Evolutionary conservation across 2,888 invertebrate genomes (phyloP).

Genomic region (Morpho helenor): DNA sequence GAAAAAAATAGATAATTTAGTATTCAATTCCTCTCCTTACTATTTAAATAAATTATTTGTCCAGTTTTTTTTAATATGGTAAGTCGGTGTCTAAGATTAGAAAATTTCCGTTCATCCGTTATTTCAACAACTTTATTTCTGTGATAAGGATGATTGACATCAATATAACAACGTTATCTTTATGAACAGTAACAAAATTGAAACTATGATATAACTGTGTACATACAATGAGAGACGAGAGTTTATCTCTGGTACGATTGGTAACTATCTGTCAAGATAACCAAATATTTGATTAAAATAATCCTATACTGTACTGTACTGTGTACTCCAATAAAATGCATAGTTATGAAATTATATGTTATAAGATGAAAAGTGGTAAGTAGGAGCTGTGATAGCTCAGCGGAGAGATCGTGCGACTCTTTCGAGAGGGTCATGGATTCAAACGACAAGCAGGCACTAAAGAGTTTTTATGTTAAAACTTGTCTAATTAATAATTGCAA

Average conservation of each 20-base stretch:
- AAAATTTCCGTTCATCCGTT: constrained; percentile 6
- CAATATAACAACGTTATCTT: constrained; percentile 17
- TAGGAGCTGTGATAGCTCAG: too few species aligned
- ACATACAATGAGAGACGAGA: not conserved
- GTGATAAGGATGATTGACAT: constrained; percentile 19
- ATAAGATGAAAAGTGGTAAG: too few species aligned
- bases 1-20: too few species aligned
- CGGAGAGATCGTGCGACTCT: too few species aligned
- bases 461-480: too few species aligned
- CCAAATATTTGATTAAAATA: constrained; percentile 6
- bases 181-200: constrained; percentile 5
- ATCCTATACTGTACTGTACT: not conserved
- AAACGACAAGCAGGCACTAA: too few species aligned
- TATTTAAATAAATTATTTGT: too few species aligned
- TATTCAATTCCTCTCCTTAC: too few species aligned
- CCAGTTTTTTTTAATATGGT: too few species aligned
- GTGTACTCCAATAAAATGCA: not conserved
- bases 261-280: constrained; percentile 18
- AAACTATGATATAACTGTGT: not conserved
- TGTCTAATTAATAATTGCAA: too few species aligned
- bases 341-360: not conserved
- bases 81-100: not conserved
- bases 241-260: constrained; percentile 10
- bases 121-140: constrained; percentile 6
- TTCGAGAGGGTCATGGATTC: too few species aligned